Base-by-base conservation (phyloP, 2,113 vertebrate species). In the Leiothrix lutea region DNA sequence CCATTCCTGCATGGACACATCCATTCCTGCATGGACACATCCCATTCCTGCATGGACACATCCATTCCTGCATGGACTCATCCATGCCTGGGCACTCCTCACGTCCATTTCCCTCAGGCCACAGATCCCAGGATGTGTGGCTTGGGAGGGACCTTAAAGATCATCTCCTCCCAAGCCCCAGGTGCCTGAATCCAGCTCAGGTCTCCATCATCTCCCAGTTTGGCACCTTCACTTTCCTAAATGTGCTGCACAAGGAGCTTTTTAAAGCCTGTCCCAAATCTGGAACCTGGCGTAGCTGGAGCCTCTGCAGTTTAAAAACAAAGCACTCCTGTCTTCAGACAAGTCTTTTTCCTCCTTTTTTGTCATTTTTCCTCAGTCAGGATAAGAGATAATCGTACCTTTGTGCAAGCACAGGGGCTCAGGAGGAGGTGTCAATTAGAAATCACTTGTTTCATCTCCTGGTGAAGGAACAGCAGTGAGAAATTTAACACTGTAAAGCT, bases 351-450 rank as follows among this genome's bases (percentile, higher is more conserved):
- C 48, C 62, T 77, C 9, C 22, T 62, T 33, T 51, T 67, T 62
- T 35, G 14, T 28, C 22, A 4, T 53, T 74, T 75, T 73, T 50
- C 42, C 24, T 58, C 33, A 7, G 21, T 24, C 4, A 24, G 36
- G 53, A 18, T 36, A 12, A 87, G 57, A 74, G 73, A 21, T 8
- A 36, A 93, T 47, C n/a, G 2, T 57, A 26, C 44, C 38, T 86
- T 31, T 48, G 86, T 84, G 53, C 33, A 28, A 62, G 69, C 65
- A 40, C 65, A 22, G 33, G 50, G 58, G 65, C 80, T 92, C 73
- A 75, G 77, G 50, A 74, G 65, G 24, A 60, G 93, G 45, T 82
- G 90, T 88, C 92, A 92, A 5, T 82, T 87, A 83, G 88, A 79
- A 92, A 85, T 88, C 74, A 61, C 48, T 62, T 70, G 61, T 75